phyloP scores from a whole-genome alignment of 2,113 vertebrate genomes.

The Argyrosomus japonicus region DNA sequence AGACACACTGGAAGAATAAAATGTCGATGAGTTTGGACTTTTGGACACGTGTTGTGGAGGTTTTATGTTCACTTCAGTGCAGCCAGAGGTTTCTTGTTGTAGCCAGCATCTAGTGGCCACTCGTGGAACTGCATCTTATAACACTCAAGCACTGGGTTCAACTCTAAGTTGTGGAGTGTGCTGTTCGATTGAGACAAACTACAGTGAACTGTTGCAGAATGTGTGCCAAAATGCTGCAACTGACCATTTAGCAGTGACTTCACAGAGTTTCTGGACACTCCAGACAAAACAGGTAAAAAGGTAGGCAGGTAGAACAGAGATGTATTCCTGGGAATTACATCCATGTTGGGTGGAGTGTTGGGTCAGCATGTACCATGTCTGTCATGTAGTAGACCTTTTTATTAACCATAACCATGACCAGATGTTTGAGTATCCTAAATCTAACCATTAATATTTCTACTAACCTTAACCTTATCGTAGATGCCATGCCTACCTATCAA shows the following conservation, averaged over 20 bases:
- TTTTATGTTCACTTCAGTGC: not conserved
- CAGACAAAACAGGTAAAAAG: too few relatives aligned
- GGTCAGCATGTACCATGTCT: not conserved
- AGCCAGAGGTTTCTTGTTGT: not conserved
- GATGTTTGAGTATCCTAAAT: too few relatives aligned
- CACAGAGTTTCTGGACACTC: too few relatives aligned
- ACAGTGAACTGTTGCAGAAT: not conserved
- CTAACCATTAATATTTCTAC: too few relatives aligned
- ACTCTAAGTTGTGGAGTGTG: not conserved
- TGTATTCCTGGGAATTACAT: too few relatives aligned
- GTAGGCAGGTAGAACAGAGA: too few relatives aligned
- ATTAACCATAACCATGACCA: not conserved
- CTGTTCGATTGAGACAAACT: not conserved
- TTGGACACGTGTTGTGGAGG: too few relatives aligned
- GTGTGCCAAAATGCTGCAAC: not conserved
- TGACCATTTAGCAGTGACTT: not conserved
- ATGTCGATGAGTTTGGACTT: not conserved
- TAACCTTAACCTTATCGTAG: too few relatives aligned
- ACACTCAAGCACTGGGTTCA: not conserved
- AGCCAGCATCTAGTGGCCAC: not conserved
- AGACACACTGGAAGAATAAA: not conserved
- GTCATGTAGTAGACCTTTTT: not conserved
- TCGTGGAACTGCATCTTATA: not conserved
- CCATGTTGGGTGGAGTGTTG: too few relatives aligned
- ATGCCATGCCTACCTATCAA: too few relatives aligned